Evolutionary conservation across 2,113 vertebrate species (phyloP).

Genomic region (Dunckerocampus dactyliophorus): DNA sequence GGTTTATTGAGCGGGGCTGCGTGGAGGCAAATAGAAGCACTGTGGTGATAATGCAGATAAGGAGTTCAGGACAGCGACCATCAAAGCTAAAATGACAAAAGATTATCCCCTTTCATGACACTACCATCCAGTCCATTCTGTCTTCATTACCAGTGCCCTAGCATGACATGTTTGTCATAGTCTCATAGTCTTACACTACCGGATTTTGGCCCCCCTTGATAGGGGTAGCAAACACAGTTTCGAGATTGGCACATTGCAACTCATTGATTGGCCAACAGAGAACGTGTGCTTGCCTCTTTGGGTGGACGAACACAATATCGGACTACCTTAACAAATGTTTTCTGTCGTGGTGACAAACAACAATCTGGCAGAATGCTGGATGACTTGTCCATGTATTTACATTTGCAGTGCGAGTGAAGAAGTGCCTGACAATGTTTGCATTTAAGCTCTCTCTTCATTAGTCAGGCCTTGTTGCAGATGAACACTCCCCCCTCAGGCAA

Average conservation of each 20-base stretch:
- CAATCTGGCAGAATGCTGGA: slow-evolving; percentile 25
- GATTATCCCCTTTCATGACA: neutral
- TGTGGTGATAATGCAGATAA: slow-evolving; percentile 24
- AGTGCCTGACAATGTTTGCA: slow-evolving; percentile 26
- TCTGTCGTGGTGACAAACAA: slow-evolving; percentile 27
- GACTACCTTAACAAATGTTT: neutral
- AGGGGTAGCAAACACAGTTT: too few relatives aligned
- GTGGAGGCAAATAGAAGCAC: slow-evolving; percentile 44
- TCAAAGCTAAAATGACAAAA: neutral
- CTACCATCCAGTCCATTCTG: neutral
- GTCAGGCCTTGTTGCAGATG: slow-evolving; percentile 32
- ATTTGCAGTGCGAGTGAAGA: slow-evolving; percentile 31
- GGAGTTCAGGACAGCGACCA: neutral
- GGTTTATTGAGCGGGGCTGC: slow-evolving; percentile 56
- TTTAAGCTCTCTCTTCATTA: slow-evolving; percentile 48
- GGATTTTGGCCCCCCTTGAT: too few relatives aligned
- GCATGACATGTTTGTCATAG: neutral
- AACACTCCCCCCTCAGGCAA: slow-evolving; percentile 14
- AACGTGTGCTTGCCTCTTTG: too few relatives aligned
- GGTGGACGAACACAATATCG: too few relatives aligned
- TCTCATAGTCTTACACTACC: neutral
- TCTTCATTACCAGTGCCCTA: neutral
- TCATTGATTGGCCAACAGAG: too few relatives aligned
- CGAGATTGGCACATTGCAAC: too few relatives aligned
- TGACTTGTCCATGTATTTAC: slow-evolving; percentile 7